phyloP scores from a whole-genome alignment of 2,113 vertebrate genomes.

The Columba janthina region DNA sequence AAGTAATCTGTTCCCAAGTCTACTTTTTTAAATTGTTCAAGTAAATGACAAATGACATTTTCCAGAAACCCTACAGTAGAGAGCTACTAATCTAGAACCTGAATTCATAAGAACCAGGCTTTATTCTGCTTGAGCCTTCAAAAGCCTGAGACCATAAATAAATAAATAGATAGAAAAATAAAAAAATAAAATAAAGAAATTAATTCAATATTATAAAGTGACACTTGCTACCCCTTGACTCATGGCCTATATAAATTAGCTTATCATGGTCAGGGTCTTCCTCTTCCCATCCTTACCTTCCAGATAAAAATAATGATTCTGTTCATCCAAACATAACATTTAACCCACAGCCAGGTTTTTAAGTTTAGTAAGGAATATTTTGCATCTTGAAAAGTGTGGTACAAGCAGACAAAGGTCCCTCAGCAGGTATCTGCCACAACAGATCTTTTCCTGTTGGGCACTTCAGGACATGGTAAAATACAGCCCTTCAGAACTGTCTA shows the following conservation, averaged over 20 bases:
- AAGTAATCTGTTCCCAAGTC: not conserved
- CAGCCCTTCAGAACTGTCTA: not conserved
- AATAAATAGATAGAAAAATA: not conserved
- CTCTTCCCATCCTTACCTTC: not conserved
- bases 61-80: not conserved
- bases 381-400: not conserved
- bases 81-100: not conserved
- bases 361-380: not conserved
- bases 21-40: not conserved
- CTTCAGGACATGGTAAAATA: not conserved
- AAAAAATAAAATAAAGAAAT: too few species aligned
- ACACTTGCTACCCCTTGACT: not conserved
- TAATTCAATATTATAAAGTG: not conserved
- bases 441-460: not conserved
- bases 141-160: not conserved
- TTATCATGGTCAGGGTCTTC: not conserved
- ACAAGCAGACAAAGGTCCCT: not conserved
- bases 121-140: not conserved
- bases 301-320: not conserved
- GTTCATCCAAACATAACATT: not conserved
- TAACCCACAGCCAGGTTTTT: not conserved
- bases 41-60: not conserved
- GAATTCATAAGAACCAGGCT: not conserved
- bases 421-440: not conserved
- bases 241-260: not conserved